Evolutionary conservation across 2,113 vertebrate genomes (phyloP), one percentile per base, ranked within the genome.

Genomic region (Hypomesus transpacificus): DNA sequence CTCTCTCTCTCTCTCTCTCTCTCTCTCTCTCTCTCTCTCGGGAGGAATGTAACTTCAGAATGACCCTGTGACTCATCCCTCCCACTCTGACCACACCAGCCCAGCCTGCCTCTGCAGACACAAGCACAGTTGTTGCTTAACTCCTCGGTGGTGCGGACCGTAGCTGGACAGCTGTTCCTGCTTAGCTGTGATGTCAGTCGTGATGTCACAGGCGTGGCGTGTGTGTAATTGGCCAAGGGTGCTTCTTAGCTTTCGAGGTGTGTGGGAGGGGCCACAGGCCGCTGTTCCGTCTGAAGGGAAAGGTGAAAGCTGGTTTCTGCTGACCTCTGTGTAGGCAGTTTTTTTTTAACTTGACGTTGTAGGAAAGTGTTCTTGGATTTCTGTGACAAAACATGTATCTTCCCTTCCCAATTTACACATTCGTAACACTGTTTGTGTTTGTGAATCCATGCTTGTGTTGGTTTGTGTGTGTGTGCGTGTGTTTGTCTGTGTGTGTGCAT

Each of bases 61-160:
- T 84, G 82, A 91, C 88, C 88, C 78, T 57, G 59, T 89, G 88
- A 91, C 76, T 91, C 87, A 91, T 85, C 75, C 79, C 82, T 88
- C 85, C 88, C 79, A 84, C 86, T 76, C 75, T 85, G 85, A 88
- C 87, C 90, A 82, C 80, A 84, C 67, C 81, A 82, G 61, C 51
- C 21, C 66, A 62, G 69, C 77, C 69, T 74, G 56, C 79, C 59
- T 70, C 70, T 57, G 50, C 31, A 56, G 4, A 31, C 52, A 68
- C 26, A 52, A 22, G 17, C 52, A 31, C 24, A 20, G 18, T 8
- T 74, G 76, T 87, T 84, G 82, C 78, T 73, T 88, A 84, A 85
- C 74, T 81, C 34, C 77, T 28, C 75, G 72, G 70, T 84, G 77
- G 78, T 86, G 80, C 78, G 76, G 82, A 76, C 68, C 68, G 69